Evolutionary conservation across 1,140 invertebrate genomes (phyloP).

Genomic region (Anastatus disparis): DNA sequence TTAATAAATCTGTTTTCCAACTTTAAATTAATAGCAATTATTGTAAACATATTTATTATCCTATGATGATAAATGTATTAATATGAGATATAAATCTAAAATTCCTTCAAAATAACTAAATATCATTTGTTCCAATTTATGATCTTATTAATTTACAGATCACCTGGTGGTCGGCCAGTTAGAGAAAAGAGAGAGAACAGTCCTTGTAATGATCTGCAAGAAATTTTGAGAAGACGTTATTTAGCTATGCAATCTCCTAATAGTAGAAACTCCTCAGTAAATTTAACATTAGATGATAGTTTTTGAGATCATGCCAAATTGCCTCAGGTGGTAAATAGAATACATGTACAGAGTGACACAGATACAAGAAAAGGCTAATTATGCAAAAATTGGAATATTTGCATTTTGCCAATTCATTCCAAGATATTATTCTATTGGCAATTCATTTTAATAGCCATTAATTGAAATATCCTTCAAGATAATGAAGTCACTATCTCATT

Average conservation of each 20-base stretch:
- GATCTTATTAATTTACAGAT: constrained; percentile 53
- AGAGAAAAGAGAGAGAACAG: constrained; percentile 60
- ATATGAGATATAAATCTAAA: too few species aligned
- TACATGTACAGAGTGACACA: background rate
- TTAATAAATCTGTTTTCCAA: too few species aligned
- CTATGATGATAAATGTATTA: too few species aligned
- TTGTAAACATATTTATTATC: too few species aligned
- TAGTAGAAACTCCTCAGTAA: constrained; percentile 59
- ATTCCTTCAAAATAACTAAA: too few species aligned
- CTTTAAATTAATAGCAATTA: too few species aligned
- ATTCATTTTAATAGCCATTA: background rate
- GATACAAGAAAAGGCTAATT: constrained; percentile 22
- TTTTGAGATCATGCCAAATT: constrained; percentile 48
- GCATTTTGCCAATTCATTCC: constrained; percentile 5
- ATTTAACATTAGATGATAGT: constrained; percentile 55
- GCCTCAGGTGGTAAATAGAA: constrained; percentile 14
- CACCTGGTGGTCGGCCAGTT: constrained; percentile 59
- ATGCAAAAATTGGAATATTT: constrained; percentile 24
- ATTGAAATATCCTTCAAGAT: background rate
- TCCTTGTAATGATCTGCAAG: constrained; percentile 65
- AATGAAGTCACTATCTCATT: constrained; percentile 9
- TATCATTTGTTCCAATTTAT: too few species aligned
- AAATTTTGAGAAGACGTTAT: constrained; percentile 62
- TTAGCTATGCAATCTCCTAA: constrained; percentile 59
- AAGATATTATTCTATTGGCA: constrained; percentile 8